A percentile compares a stretch with the other conserved stretches of the same genome.
phyloP scores from a whole-genome alignment of 2,888 invertebrate genomes.

The Philereme transversata region DNA sequence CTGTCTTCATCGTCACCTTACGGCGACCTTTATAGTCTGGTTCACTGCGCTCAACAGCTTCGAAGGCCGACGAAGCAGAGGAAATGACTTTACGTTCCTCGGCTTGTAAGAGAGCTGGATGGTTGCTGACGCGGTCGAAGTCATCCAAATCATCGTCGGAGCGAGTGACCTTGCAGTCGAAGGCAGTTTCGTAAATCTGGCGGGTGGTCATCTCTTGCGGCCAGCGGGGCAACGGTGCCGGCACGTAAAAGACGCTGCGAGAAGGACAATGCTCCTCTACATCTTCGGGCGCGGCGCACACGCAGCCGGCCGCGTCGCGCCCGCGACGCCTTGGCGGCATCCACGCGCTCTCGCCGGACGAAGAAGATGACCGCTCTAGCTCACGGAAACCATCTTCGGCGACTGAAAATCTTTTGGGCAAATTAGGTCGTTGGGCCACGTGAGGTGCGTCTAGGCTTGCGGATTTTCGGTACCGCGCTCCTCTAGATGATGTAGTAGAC shows the following conservation, averaged over 20 bases:
- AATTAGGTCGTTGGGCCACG: slow-evolving; percentile 84
- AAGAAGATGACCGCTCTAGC: slow-evolving; percentile 80
- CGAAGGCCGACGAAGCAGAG: slow-evolving; percentile 79
- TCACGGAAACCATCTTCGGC: slow-evolving; percentile 88
- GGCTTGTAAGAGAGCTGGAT: slow-evolving; percentile 87
- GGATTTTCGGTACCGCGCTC: slow-evolving; percentile 87
- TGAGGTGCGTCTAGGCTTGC: slow-evolving; percentile 90
- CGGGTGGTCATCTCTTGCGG: slow-evolving; percentile 85
- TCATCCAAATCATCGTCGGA: slow-evolving; percentile 92
- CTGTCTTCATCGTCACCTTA: slow-evolving; percentile 82
- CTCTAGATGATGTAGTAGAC: slow-evolving; percentile 73
- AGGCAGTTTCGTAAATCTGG: slow-evolving; percentile 94
- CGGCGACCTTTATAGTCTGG: slow-evolving; percentile 83
- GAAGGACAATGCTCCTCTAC: slow-evolving; percentile 86
- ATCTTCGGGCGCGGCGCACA: slow-evolving; percentile 88
- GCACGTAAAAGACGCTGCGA: slow-evolving; percentile 88
- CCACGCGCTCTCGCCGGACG: slow-evolving; percentile 84
- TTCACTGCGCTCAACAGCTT: slow-evolving; percentile 77
- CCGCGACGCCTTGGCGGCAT: slow-evolving; percentile 90
- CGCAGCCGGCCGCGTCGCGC: slow-evolving; percentile 88
- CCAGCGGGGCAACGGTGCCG: slow-evolving; percentile 87
- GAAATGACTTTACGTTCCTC: slow-evolving; percentile 77
- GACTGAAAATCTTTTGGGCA: slow-evolving; percentile 87
- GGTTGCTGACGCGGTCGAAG: slow-evolving; percentile 91
- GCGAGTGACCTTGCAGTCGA: slow-evolving; percentile 93